Evolutionary conservation across 2,113 vertebrate genomes (phyloP), one percentile per base, ranked within the genome.

Genomic region (Scytalopus superciliaris): DNA sequence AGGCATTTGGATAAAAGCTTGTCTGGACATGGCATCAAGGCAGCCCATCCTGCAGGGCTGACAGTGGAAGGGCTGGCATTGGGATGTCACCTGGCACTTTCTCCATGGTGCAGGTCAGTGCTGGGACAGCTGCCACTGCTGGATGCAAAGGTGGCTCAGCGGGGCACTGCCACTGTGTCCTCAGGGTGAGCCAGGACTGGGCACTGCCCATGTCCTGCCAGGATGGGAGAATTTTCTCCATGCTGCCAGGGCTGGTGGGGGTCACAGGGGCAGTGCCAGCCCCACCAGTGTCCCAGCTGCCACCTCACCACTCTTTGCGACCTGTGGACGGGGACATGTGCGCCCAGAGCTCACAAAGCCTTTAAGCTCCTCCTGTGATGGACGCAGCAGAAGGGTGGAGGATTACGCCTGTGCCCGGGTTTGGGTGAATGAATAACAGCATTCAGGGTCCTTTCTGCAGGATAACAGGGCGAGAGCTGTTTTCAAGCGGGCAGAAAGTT

Each of bases 331-430:
- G 60, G 90, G 75, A 85, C 80, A 28, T 4, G 2, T 0, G 0
- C 40, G 4, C 6, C 67, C 22, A 19, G 72, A 67, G 76, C 93
- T 19, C 6, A 39, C 83, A 57, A 76, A 94, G 91, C 89, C 87
- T 82, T 94, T 90, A 92, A 92, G 92, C 94, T 79, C 40, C 68
- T 95, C 84, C 83, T 49, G 95, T 3, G 47, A 72, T 37, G 88
- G 93, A 59, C 0, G 0, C 67, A 74, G 57, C 91, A 84, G 88
- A 89, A 95, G 95, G 91, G 44, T 1, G 2, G 23, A 42, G 91
- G 93, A 91, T 95, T 93, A 87, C 2, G 40, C 4, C 39, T 53
- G 73, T 35, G 63, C 57, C 67, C 0, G 67, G 44, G 22, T 24
- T 12, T 28, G 76, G 12, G 11, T 44, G 81, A 31, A 60, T 81